phyloP scores from a whole-genome alignment of 2,888 invertebrate species.

The Apodemia hepburni region DNA sequence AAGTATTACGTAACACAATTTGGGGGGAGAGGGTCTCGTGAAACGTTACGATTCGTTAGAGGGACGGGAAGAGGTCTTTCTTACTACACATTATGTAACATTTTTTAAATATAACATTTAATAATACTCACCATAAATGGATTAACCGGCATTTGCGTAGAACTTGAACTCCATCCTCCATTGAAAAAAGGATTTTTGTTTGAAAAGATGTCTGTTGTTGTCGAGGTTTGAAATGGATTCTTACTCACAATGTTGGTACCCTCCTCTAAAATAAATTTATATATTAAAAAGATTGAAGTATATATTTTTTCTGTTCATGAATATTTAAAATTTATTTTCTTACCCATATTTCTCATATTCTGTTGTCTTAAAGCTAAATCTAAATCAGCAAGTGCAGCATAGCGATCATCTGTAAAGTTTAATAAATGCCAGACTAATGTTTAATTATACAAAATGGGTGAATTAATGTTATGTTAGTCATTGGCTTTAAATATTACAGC shows the following conservation, averaged over 20 bases:
- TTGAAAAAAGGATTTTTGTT: constrained; percentile 72
- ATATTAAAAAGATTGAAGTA: background rate
- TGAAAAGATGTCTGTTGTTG: constrained; percentile 62
- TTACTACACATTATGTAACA: too few relatives aligned
- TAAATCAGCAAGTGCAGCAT: constrained; percentile 96
- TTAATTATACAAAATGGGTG: too few relatives aligned
- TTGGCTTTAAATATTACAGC: too few relatives aligned
- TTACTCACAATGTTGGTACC: constrained; percentile 52
- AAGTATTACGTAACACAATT: too few relatives aligned
- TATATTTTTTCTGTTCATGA: too few relatives aligned
- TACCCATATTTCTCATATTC: constrained; percentile 71
- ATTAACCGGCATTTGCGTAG: constrained; percentile 56
- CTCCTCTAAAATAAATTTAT: constrained; percentile 55
- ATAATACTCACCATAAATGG: constrained; percentile 65
- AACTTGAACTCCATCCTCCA: constrained; percentile 59
- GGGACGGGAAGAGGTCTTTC: too few relatives aligned
- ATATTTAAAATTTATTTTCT: constrained; percentile 25
- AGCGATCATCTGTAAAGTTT: constrained; percentile 87
- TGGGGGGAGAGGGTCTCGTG: too few relatives aligned
- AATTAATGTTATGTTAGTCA: too few relatives aligned
- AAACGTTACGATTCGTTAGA: too few relatives aligned
- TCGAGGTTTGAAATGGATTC: constrained; percentile 72
- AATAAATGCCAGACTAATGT: background rate
- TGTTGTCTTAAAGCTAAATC: constrained; percentile 86
- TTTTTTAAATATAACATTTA: too few relatives aligned